phyloP scores from a whole-genome alignment of 2,113 vertebrate species.

The Rhadina sibilatrix region DNA sequence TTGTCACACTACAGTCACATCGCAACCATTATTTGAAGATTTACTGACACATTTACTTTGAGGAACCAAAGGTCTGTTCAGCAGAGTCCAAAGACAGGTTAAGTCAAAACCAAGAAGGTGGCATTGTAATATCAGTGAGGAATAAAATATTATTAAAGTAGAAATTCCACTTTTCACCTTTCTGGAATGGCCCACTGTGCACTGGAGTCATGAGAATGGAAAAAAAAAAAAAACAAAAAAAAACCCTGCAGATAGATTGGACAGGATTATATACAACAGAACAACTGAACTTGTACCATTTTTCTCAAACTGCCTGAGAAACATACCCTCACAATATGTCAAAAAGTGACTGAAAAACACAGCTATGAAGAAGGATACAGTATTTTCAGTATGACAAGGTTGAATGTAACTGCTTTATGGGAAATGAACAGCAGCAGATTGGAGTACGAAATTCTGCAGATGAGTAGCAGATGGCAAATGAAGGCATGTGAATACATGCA shows the following conservation, averaged over 20 bases:
- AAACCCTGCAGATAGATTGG: background rate
- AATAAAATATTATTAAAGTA: background rate
- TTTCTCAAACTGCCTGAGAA: background rate
- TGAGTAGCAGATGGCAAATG: slow-evolving; percentile 58
- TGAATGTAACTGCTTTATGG: background rate
- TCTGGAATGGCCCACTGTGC: background rate
- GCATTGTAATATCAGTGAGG: background rate
- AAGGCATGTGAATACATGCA: slow-evolving; percentile 35
- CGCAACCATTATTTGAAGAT: background rate
- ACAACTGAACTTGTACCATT: background rate
- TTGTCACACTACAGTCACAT: background rate
- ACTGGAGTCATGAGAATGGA: background rate
- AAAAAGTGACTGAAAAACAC: background rate
- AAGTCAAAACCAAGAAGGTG: background rate
- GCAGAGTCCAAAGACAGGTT: background rate
- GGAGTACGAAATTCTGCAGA: slow-evolving; percentile 20
- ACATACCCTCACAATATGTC: background rate
- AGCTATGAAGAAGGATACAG: background rate
- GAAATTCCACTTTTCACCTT: background rate
- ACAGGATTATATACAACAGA: background rate
- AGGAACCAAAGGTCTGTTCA: background rate
- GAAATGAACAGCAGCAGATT: slow-evolving; percentile 20
- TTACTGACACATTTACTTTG: background rate
- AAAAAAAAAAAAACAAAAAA: background rate
- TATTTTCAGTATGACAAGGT: background rate